Evolutionary conservation across 2,797 vertebrate genomes (phyloP), one percentile per base, ranked within the genome.

Genomic region (Spea hammondii): DNA sequence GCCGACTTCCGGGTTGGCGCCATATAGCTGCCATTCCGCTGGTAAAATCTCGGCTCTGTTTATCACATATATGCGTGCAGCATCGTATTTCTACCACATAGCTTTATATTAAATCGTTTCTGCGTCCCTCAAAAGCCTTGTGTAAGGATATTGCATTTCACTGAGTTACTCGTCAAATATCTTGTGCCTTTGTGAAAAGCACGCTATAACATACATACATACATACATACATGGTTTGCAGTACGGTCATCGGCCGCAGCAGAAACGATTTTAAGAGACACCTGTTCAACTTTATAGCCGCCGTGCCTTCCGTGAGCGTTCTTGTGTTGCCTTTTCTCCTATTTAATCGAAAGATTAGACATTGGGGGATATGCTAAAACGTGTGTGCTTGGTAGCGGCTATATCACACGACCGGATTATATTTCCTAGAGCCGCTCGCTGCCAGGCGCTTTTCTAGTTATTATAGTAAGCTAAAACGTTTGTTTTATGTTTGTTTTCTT

Each of bases 171-270:
- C 17, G 17, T 17, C 17, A 17, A 17, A 17, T 13, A 8, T 7
- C 5, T 11, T 57, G 55, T 9, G 10, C n/a, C 11, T 44, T 10
- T 32, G 45, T 49, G 44, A 51, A 3, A 73, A 85, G 48, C 14
- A 57, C 84, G 77, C 85, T 80, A 86, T 83, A 92, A 89, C 93
- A 80, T 17, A 17, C 17, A 17, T 17, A 17, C 17, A 17, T 17
- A 17, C 17, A 17, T 17, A 17, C 17, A 17, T 17, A 17, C 17
- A 17, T 91, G 87, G 74, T 95, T 96, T 95, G 79, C 95, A 99
- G 98, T 94, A 95, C 96, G 83, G 99, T 99, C 92, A 99, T 99
- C 85, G 96, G 96, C 84, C 96, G 97, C 85, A 96, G 93, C 54
- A 94, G 92, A 76, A 95, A 94, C 92, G 96, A 96, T 91, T 99